These are phyloP conservation scores for Plebejus argus DNA, from an alignment of 2,888 invertebrate genomes.

Conservation along the genomic window DNA sequence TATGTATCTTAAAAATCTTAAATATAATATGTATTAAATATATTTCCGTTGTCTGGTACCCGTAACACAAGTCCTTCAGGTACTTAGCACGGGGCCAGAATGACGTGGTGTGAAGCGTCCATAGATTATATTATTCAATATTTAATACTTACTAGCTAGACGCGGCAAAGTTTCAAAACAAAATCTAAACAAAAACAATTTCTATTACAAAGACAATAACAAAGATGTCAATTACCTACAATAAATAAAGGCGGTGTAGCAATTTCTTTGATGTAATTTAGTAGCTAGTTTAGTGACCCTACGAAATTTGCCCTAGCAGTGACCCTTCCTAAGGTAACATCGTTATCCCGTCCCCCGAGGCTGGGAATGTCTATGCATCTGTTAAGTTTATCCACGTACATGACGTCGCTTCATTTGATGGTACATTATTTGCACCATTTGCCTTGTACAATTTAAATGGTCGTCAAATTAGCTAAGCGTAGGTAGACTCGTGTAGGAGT, in stretches of 20 bases:
- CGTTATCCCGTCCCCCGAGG: slow-evolving; percentile 75
- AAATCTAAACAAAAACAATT: neutral
- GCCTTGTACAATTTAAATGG: slow-evolving; percentile 9
- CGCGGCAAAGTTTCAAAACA: neutral
- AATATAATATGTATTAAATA: no score
- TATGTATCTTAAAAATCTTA: no score
- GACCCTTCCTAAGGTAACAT: slow-evolving; percentile 72
- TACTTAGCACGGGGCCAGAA: no score
- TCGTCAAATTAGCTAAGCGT: neutral
- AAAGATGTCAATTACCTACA: slow-evolving; percentile 50
- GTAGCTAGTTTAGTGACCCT: slow-evolving; percentile 66
- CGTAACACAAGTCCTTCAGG: no score
- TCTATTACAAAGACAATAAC: neutral
- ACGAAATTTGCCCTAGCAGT: slow-evolving; percentile 68
- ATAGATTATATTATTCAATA: no score
- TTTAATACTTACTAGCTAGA: no score
- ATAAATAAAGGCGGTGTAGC: slow-evolving; percentile 60
- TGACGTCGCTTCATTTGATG: slow-evolving; percentile 17
- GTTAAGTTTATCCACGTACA: slow-evolving; percentile 55
- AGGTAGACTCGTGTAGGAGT: neutral
- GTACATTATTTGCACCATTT: slow-evolving; percentile 16
- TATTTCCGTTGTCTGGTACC: no score
- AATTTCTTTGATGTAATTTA: slow-evolving; percentile 68
- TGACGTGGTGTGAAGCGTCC: no score
- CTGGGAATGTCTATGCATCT: slow-evolving; percentile 69